Percentiles rank a stretch among this genome's conserved stretches.
Conservation (phyloP, 2,888 invertebrate species). For the Machimus atricapillus region DNA sequence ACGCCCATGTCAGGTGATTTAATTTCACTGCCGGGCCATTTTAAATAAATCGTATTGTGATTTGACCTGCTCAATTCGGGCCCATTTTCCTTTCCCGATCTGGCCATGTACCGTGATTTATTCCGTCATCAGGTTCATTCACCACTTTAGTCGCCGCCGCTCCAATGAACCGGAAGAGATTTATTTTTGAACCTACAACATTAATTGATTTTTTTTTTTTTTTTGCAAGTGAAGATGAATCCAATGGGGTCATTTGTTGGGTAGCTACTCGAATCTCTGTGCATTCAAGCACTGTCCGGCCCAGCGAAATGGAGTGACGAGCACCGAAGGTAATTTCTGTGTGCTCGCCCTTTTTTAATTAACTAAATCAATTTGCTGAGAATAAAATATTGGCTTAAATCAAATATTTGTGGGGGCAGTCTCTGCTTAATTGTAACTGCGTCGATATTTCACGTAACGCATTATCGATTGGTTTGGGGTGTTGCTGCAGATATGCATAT, state of each 20-base stretch:
- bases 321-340: not conserved
- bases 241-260: not conserved
- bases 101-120: slow-evolving; percentile 1
- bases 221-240: not conserved
- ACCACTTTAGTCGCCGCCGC: not conserved
- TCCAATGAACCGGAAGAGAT: not conserved
- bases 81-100: not conserved
- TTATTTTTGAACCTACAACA: slow-evolving; percentile 6
- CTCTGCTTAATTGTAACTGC: not conserved
- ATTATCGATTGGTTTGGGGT: not conserved
- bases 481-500: not conserved
- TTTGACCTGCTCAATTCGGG: not conserved
- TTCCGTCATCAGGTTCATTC: not conserved
- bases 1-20: not conserved
- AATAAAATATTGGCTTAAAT: not conserved
- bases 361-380: not conserved
- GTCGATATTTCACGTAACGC: not conserved
- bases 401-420: not conserved
- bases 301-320: not conserved
- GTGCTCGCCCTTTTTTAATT: not conserved
- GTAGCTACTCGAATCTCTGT: not conserved
- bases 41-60: slow-evolving; percentile 11
- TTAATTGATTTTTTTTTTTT: not conserved
- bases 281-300: not conserved
- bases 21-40: not conserved